These are phyloP conservation scores for Protobothrops mucrosquamatus DNA, from an alignment of 2,113 vertebrate species.

Conservation along the genomic window DNA sequence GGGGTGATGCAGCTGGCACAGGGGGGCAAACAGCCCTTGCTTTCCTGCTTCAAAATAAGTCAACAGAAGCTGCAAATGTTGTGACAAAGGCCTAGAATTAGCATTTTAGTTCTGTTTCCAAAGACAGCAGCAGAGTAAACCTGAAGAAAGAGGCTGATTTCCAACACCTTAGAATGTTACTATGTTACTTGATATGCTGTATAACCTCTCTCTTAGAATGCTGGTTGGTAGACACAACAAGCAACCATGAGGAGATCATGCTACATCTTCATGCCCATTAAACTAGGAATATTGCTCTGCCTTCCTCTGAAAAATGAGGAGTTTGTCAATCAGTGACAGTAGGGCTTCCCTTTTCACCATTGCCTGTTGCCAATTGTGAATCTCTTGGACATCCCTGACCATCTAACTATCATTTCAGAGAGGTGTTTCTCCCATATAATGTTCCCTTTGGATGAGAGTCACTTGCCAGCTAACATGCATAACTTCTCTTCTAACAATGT, in stretches of 20 bases:
- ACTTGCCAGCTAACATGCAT: neutral
- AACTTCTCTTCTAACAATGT: neutral
- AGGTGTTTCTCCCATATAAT: neutral
- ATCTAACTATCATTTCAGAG: neutral
- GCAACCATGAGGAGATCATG: neutral
- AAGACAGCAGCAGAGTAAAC: neutral
- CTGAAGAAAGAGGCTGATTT: neutral
- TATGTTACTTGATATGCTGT: neutral
- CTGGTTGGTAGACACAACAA: neutral
- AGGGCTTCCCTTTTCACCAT: neutral
- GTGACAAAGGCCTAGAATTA: neutral
- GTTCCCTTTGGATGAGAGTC: neutral
- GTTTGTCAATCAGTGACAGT: neutral
- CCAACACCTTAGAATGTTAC: neutral
- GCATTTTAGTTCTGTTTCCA: neutral
- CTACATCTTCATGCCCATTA: neutral
- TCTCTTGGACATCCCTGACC: neutral
- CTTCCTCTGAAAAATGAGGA: neutral
- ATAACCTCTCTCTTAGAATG: neutral
- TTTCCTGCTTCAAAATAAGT: neutral
- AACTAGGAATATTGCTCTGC: neutral
- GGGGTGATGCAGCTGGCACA: neutral
- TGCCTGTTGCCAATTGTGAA: neutral
- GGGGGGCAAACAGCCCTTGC: neutral
- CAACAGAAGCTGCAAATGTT: neutral